Conservation (phyloP, 2,888 invertebrate species). For the Lasioglossum oenotherae region DNA sequence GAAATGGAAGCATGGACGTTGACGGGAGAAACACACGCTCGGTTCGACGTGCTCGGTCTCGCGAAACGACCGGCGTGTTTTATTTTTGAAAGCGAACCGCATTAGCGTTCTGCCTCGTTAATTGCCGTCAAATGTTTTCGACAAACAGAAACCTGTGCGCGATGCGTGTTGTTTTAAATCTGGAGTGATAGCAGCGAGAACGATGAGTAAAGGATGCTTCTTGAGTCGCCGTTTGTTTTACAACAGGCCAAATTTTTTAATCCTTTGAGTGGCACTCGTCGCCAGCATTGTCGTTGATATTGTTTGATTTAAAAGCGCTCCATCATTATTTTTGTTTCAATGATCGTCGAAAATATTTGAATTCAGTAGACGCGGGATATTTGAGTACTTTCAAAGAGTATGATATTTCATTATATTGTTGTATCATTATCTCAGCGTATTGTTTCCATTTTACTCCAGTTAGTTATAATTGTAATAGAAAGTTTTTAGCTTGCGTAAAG, state of each 20-base stretch:
- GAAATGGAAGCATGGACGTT: neutral
- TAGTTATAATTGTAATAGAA: too few relatives aligned
- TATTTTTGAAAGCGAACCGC: conserved; percentile 31
- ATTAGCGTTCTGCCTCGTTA: conserved; percentile 15
- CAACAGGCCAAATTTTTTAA: neutral
- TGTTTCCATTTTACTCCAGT: too few relatives aligned
- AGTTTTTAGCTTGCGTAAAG: too few relatives aligned
- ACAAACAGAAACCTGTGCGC: neutral
- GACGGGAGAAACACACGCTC: conserved; percentile 33
- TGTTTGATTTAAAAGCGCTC: neutral
- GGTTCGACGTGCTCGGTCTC: conserved; percentile 38
- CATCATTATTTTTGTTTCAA: neutral
- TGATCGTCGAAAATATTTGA: neutral
- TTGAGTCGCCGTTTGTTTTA: neutral
- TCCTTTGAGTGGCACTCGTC: neutral
- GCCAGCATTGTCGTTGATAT: too few relatives aligned
- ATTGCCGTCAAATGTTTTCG: conserved; percentile 3
- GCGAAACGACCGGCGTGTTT: conserved; percentile 28
- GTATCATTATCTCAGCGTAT: too few relatives aligned
- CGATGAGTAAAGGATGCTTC: neutral
- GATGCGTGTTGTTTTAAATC: neutral
- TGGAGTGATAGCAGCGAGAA: neutral
- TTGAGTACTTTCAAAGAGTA: neutral
- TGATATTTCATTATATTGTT: too few relatives aligned
- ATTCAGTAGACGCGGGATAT: neutral